A percentile compares a stretch with the other conserved stretches of the same genome.
These are phyloP conservation scores for Cotesia typhae DNA, from an alignment of 1,140 invertebrate genomes.

Conservation along the genomic window DNA sequence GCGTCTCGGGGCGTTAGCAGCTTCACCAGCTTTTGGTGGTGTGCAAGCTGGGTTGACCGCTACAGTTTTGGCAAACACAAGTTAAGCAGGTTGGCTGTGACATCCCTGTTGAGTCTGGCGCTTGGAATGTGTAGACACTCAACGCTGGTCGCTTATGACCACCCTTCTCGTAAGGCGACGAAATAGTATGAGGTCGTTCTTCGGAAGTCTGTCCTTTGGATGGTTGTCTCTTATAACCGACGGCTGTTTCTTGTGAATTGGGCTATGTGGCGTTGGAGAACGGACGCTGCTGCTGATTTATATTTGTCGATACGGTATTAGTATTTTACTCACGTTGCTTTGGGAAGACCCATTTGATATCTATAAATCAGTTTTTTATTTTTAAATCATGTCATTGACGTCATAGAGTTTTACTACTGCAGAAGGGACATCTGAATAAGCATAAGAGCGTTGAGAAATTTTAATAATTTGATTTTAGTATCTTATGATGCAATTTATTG, in stretches of 20 bases:
- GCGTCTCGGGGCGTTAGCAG: constrained; percentile 53
- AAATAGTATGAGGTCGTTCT: constrained; percentile 92
- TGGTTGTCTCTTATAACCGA: constrained; percentile 72
- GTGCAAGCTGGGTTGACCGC: constrained; percentile 38
- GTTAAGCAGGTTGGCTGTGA: constrained; percentile 71
- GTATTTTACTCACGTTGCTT: constrained; percentile 52
- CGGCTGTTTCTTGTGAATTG: constrained; percentile 79
- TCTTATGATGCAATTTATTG: too few species aligned
- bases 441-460: too few species aligned
- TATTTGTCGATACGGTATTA: constrained; percentile 43
- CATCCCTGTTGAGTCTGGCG: constrained; percentile 68
- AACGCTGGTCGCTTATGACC: constrained; percentile 78
- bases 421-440: too few species aligned
- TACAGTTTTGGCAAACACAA: constrained; percentile 64
- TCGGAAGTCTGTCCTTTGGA: constrained; percentile 56
- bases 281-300: constrained; percentile 52
- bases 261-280: constrained; percentile 81
- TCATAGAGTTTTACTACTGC: too few species aligned
- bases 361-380: constrained; percentile 49
- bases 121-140: constrained; percentile 88
- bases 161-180: constrained; percentile 85
- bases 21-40: constrained; percentile 32
- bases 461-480: too few species aligned
- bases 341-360: constrained; percentile 69
- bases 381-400: too few species aligned